phyloP scores from a whole-genome alignment of 2,888 invertebrate species.

The Desoria tigrina region DNA sequence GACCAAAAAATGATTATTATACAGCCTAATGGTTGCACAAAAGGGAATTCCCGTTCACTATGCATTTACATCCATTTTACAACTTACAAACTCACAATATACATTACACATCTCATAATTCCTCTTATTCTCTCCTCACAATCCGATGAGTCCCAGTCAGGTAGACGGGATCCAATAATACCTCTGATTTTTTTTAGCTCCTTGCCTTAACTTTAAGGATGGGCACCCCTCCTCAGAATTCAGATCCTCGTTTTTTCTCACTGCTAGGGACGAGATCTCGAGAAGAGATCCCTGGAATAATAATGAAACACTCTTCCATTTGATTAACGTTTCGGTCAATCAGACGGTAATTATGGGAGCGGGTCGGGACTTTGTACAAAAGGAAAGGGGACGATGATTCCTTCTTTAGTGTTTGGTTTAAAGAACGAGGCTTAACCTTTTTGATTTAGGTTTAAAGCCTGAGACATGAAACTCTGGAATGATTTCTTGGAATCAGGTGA shows the following conservation, averaged over 20 bases:
- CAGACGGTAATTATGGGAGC: constrained; percentile 36
- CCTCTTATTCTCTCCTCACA: too few relatives aligned
- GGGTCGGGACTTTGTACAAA: constrained; percentile 20
- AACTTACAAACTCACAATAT: background rate
- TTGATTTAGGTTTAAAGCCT: too few relatives aligned
- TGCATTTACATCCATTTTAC: constrained; percentile 9
- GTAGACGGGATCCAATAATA: constrained; percentile 2
- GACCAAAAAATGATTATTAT: constrained; percentile 25
- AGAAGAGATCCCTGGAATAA: background rate
- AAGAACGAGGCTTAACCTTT: background rate
- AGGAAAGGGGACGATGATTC: background rate
- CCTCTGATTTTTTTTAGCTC: background rate
- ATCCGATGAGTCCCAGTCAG: too few relatives aligned
- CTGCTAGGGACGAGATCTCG: background rate
- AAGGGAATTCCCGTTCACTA: background rate
- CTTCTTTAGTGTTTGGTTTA: too few relatives aligned
- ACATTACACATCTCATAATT: too few relatives aligned
- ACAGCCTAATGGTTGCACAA: constrained; percentile 2
- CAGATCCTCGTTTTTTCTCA: background rate
- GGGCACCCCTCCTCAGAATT: too few relatives aligned
- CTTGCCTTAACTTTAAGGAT: too few relatives aligned
- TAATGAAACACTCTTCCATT: constrained; percentile 20
- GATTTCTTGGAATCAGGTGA: too few relatives aligned
- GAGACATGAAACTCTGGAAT: background rate
- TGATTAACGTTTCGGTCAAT: constrained; percentile 39